Percentiles rank a stretch among this genome's conserved stretches.
These are phyloP conservation scores for Catalaphyllia jardinei DNA, from an alignment of 64 coral and sea anemone genomes.

Conservation along the genomic window DNA sequence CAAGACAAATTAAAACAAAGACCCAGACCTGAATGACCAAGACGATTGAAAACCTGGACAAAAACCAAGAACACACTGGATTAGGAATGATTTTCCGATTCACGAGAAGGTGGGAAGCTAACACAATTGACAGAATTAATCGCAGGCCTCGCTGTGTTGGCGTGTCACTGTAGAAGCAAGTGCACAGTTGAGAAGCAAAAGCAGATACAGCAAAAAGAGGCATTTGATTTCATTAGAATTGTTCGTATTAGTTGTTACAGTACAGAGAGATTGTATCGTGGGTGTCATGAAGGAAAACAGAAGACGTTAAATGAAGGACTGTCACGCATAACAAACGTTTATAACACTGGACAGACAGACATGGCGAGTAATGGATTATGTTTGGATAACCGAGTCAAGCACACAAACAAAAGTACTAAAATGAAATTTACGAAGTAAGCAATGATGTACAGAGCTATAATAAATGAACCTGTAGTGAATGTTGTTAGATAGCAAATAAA, in stretches of 20 bases:
- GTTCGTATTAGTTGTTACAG: not conserved
- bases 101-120: not conserved
- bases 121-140: not conserved
- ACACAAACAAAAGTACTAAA: not conserved
- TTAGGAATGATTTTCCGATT: not conserved
- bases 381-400: not conserved
- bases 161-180: not conserved
- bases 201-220: not conserved
- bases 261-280: not conserved
- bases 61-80: too few relatives aligned
- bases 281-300: not conserved
- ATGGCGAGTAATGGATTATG: not conserved
- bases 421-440: not conserved
- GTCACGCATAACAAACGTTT: not conserved
- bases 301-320: not conserved
- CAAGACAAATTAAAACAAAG: too few relatives aligned
- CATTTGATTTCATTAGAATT: not conserved
- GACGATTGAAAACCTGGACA: too few relatives aligned
- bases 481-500: too few relatives aligned
- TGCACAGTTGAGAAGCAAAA: not conserved
- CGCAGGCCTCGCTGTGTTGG: not conserved
- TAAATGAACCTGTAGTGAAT: not conserved
- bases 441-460: not conserved
- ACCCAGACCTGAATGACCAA: too few relatives aligned
- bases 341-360: not conserved